A percentile compares a stretch with the other conserved stretches of the same genome.
Conservation (phyloP, 2,113 vertebrate genomes). For the Silurus asotus region DNA sequence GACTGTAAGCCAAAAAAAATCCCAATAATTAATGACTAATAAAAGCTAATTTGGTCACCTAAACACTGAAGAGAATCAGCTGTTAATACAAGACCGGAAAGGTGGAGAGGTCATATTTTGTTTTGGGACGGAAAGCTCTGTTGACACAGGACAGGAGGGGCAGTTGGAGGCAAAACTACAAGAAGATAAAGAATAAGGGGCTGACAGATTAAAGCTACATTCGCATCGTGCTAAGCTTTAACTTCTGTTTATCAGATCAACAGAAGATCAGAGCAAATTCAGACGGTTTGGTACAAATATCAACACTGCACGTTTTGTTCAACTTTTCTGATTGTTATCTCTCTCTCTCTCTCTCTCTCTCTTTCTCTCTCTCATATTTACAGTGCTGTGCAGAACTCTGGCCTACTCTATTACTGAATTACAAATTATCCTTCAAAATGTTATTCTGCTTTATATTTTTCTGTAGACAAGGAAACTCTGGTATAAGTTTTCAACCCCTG, state of each 20-base stretch:
- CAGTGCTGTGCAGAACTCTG: too few relatives aligned
- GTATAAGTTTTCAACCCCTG: too few relatives aligned
- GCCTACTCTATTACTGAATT: too few relatives aligned
- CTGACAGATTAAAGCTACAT: conserved; percentile 1
- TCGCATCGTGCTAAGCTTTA: not conserved
- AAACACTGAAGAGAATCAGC: not conserved
- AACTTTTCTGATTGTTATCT: not conserved
- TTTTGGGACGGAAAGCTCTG: conserved; percentile 23
- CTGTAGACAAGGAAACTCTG: too few relatives aligned
- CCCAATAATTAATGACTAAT: not conserved
- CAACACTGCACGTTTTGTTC: not conserved
- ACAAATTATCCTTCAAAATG: too few relatives aligned
- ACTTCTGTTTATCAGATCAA: conserved; percentile 11
- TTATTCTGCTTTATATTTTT: too few relatives aligned
- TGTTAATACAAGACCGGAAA: conserved; percentile 16
- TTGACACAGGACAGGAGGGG: conserved; percentile 41
- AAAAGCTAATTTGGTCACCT: not conserved
- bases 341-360: not conserved
- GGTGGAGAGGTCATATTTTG: conserved; percentile 13
- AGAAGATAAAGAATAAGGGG: conserved; percentile 8
- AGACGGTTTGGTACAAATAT: not conserved
- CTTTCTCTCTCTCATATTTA: too few relatives aligned
- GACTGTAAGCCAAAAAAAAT: not conserved
- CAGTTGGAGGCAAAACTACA: not conserved
- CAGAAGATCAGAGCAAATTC: not conserved